These are phyloP conservation scores for Shargacucullia verbasci DNA, from an alignment of 2,888 invertebrate species.

Conservation along the genomic window DNA sequence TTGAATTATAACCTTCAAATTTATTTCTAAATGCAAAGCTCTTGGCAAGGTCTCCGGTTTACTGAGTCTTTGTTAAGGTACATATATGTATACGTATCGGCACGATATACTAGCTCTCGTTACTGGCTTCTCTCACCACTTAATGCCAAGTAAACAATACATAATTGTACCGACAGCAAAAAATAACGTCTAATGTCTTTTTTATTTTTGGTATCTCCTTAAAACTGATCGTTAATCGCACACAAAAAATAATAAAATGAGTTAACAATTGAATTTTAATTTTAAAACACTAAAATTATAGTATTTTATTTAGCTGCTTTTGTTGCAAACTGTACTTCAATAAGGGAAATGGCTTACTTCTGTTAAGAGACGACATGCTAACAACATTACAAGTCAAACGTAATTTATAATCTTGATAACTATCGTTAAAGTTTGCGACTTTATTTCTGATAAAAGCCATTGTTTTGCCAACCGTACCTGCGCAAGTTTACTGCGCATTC, in stretches of 20 bases:
- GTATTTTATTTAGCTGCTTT: background rate
- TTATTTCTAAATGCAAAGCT: constrained; percentile 3
- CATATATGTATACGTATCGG: constrained; percentile 29
- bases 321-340: constrained; percentile 28
- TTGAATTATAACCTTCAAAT: background rate
- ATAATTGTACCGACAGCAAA: constrained; percentile 56
- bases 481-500: constrained; percentile 63
- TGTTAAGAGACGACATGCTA: constrained; percentile 36
- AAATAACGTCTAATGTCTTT: background rate
- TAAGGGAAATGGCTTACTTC: constrained; percentile 44
- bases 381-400: constrained; percentile 47
- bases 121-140: constrained; percentile 55
- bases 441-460: constrained; percentile 49
- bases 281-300: too few relatives aligned
- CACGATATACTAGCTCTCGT: constrained; percentile 55
- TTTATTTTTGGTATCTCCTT: background rate
- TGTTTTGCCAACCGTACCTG: constrained; percentile 55
- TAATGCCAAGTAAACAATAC: constrained; percentile 66
- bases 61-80: background rate
- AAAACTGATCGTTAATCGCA: background rate
- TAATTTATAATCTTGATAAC: constrained; percentile 54
- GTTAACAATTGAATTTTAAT: too few relatives aligned
- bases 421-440: constrained; percentile 44
- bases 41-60: constrained; percentile 29
- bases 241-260: too few relatives aligned